phyloP scores from a whole-genome alignment of 2,113 vertebrate genomes.

The Leptosomus discolor region DNA sequence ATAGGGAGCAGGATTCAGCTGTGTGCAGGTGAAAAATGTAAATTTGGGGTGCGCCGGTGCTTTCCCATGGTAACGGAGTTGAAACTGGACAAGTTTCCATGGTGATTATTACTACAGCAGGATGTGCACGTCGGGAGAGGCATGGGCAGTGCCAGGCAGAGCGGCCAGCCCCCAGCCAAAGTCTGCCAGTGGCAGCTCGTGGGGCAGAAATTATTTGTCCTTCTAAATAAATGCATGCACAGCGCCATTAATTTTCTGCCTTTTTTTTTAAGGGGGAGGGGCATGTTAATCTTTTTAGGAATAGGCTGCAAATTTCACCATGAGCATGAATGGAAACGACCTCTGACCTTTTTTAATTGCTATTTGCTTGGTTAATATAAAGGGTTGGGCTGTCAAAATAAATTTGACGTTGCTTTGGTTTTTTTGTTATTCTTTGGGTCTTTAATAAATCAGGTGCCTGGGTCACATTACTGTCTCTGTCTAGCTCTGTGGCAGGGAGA shows the following conservation, averaged over 20 bases:
- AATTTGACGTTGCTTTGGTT: neutral
- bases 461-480: neutral
- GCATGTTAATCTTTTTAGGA: neutral
- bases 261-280: accelerated
- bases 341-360: neutral
- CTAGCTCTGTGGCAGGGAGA: neutral
- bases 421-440: neutral
- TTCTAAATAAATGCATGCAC: neutral
- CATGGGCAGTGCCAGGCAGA: accelerated
- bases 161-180: neutral
- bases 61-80: slow-evolving; percentile 68
- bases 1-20: neutral
- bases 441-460: neutral
- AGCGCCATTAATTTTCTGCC: neutral
- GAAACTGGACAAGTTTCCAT: slow-evolving; percentile 69
- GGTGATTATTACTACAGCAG: slow-evolving; percentile 43
- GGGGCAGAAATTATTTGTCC: neutral
- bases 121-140: slow-evolving; percentile 43
- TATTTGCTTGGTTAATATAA: neutral
- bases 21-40: neutral
- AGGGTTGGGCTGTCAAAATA: neutral
- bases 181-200: neutral
- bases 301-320: neutral
- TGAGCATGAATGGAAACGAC: neutral
- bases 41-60: neutral